Evolutionary conservation across 1,140 invertebrate genomes (phyloP), one percentile per base, ranked within the genome.

Genomic region (Melipona quadrifasciata): DNA sequence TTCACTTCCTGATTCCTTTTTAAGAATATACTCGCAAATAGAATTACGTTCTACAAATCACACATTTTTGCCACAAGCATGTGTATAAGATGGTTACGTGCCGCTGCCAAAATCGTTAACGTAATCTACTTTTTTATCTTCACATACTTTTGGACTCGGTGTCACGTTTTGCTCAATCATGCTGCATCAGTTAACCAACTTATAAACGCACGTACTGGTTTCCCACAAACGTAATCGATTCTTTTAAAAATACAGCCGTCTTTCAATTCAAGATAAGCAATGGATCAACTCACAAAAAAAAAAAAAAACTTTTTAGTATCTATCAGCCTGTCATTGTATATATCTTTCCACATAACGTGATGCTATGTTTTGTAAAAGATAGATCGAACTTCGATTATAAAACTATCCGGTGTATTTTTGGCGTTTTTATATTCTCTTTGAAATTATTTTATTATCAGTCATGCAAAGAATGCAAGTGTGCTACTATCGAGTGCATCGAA

Each of bases 81-180:
- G 51, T 58, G 47, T 72, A 58, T 73, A 47, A 77, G 34, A 58
- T 57, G 81, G 31, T 47, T 77, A 53, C 82, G 47, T 72, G 74
- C 70, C 19, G 53, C 39, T 57, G 71, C 55, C 79, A 76, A 88
- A 85, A 65, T 58, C 58, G 75, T 86, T 67, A 76, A 82, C 75
- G 79, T 79, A 88, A 89, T 86, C 83, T 79, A 70, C 8, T 39
- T 84, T 86, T 77, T 91, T 90, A 92, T 92, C 85, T 80, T 64
- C 47, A 77, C 77, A 85, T 88, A 86, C 72, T 90, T 86, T 70
- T 75, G 70, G 71, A 75, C 79, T 86, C 79, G 67, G 84, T 86
- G 90, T 93, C 91, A 91, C 90, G 90, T 93, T 92, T 90, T 82
- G 82, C 72, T 77, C 72, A 84, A 92, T 92, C 89, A 89, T 92